These are phyloP conservation scores for Cartodere bifasciata DNA, from an alignment of 2,888 invertebrate genomes.

Conservation along the genomic window DNA sequence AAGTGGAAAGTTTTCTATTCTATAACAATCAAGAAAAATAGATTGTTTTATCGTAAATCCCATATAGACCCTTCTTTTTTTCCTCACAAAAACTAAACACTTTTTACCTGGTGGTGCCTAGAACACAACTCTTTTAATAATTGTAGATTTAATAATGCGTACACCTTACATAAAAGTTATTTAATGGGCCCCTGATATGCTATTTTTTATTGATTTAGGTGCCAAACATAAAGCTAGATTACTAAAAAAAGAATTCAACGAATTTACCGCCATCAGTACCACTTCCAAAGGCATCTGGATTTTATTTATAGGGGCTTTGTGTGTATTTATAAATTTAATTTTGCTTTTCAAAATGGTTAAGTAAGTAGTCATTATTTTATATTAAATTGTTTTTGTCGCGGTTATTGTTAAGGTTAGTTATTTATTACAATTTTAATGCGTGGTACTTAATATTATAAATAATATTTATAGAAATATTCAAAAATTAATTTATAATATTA, in stretches of 20 bases:
- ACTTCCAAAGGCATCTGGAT: conserved; percentile 26
- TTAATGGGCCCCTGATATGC: background rate
- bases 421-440: background rate
- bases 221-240: conserved; percentile 23
- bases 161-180: background rate
- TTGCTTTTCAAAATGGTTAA: conserved; percentile 21
- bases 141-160: background rate
- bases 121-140: too few species aligned
- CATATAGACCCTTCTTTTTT: too few species aligned
- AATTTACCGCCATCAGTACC: conserved; percentile 19
- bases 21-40: too few species aligned
- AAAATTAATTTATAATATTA: conserved; percentile 1
- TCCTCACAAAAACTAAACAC: too few species aligned
- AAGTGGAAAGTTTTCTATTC: too few species aligned
- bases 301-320: conserved; percentile 27
- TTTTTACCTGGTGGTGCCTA: too few species aligned
- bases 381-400: too few species aligned
- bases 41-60: too few species aligned
- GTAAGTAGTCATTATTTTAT: too few species aligned
- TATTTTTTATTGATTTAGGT: conserved; percentile 17
- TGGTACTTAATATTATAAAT: background rate
- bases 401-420: too few species aligned
- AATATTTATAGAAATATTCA: background rate
- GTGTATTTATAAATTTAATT: conserved; percentile 29
- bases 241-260: conserved; percentile 21